Conservation (phyloP, 2,113 vertebrate species). For the Globicephala melas region DNA sequence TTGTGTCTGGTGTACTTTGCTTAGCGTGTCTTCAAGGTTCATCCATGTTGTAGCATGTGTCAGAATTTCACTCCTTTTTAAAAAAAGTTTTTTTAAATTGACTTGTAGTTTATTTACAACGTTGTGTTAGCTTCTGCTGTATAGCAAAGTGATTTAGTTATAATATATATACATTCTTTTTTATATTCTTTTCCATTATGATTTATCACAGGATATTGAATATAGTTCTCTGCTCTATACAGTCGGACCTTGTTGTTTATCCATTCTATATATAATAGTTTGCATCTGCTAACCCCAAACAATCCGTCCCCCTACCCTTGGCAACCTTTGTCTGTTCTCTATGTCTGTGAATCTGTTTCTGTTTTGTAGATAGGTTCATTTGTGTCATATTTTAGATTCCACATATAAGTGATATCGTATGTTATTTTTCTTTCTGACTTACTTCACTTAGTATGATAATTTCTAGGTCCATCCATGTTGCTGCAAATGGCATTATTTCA, state of each 20-base stretch:
- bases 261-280: background rate
- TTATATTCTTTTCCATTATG: background rate
- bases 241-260: background rate
- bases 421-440: background rate
- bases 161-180: too few relatives aligned
- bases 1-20: background rate
- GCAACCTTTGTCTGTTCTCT: background rate
- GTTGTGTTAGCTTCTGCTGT: too few relatives aligned
- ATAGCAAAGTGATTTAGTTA: too few relatives aligned
- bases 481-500: background rate
- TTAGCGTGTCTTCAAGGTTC: background rate
- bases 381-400: background rate
- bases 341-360: background rate
- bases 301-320: background rate
- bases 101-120: too few relatives aligned
- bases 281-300: background rate
- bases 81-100: background rate
- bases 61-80: background rate
- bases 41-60: background rate
- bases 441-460: background rate
- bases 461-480: background rate
- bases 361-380: background rate
- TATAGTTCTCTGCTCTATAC: background rate
- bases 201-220: background rate
- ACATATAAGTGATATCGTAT: background rate